Percentiles rank a stretch among this genome's conserved stretches.
These are phyloP conservation scores for Triops longicaudatus DNA, from an alignment of 1,140 invertebrate genomes.

Conservation along the genomic window DNA sequence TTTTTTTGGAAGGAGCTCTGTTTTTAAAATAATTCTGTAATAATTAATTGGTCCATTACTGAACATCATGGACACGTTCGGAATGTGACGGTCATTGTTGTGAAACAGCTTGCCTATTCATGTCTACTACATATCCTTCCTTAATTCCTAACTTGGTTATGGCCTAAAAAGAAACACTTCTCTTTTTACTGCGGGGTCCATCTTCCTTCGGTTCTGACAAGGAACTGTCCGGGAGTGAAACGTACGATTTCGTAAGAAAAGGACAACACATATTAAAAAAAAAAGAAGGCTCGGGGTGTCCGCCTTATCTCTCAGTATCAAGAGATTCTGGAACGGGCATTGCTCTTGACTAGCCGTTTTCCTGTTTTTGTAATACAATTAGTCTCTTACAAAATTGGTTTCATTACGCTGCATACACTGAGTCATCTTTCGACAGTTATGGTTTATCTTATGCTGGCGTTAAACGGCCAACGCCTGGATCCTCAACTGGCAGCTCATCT, in stretches of 20 bases:
- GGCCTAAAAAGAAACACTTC: not conserved
- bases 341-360: not conserved
- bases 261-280: not conserved
- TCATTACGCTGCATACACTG: not conserved
- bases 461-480: not conserved
- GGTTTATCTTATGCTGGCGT: not conserved
- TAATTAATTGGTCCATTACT: not conserved
- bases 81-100: not conserved
- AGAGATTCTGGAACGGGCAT: not conserved
- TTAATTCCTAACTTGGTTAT: not conserved
- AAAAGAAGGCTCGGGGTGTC: not conserved
- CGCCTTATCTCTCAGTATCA: not conserved
- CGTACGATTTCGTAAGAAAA: no score
- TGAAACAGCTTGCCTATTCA: not conserved
- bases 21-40: not conserved
- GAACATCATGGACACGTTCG: not conserved
- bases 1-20: not conserved
- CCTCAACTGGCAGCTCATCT: not conserved
- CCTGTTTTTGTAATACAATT: conserved; percentile 4
- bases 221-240: not conserved
- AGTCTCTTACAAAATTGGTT: not conserved
- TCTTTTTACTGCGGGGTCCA: not conserved
- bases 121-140: not conserved
- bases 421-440: not conserved
- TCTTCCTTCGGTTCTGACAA: not conserved